These are phyloP conservation scores for Drosophila suzukii DNA, from an alignment of 1,140 invertebrate species.

Conservation along the genomic window DNA sequence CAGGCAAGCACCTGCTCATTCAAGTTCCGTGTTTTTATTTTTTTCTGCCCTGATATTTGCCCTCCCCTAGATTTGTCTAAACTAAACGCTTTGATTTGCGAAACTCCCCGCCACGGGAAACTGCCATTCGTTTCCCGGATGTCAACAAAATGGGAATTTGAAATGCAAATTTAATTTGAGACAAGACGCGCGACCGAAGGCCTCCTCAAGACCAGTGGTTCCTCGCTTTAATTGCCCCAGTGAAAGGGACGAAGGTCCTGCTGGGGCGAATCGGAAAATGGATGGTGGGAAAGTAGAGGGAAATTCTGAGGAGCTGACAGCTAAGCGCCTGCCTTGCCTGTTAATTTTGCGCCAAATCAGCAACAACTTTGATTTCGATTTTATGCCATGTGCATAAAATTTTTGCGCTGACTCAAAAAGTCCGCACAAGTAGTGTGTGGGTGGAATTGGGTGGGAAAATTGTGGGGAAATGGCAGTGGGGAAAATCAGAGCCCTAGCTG, in stretches of 20 bases:
- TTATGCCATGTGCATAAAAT: constrained; percentile 75
- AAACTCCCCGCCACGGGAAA: constrained; percentile 11
- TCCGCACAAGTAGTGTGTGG: constrained; percentile 33
- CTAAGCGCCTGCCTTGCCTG: constrained; percentile 62
- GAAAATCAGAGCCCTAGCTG: constrained; percentile 25
- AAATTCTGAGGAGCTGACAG: constrained; percentile 37
- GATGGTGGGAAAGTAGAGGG: not conserved
- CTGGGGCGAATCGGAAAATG: not conserved
- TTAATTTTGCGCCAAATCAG: constrained; percentile 81
- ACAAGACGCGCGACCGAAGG: constrained; percentile 49
- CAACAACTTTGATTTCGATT: constrained; percentile 79
- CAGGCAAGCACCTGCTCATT: constrained; percentile 48
- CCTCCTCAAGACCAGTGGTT: constrained; percentile 27
- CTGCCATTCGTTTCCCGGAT: constrained; percentile 9
- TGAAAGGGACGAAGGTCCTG: constrained; percentile 30
- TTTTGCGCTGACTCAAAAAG: constrained; percentile 68
- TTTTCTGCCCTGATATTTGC: constrained; percentile 6
- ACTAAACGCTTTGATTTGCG: constrained; percentile 78
- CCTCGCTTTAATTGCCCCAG: constrained; percentile 47
- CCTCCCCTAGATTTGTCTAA: constrained; percentile 56
- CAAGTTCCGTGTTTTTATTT: constrained; percentile 5
- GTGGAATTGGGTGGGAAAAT: not conserved
- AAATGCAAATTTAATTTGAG: constrained; percentile 83
- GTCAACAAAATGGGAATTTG: constrained; percentile 74
- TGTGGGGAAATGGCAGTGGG: constrained; percentile 10